Percentiles rank a stretch among this genome's conserved stretches.
These are phyloP conservation scores for Mycalesis mineus DNA, from an alignment of 2,888 invertebrate species.

Conservation along the genomic window DNA sequence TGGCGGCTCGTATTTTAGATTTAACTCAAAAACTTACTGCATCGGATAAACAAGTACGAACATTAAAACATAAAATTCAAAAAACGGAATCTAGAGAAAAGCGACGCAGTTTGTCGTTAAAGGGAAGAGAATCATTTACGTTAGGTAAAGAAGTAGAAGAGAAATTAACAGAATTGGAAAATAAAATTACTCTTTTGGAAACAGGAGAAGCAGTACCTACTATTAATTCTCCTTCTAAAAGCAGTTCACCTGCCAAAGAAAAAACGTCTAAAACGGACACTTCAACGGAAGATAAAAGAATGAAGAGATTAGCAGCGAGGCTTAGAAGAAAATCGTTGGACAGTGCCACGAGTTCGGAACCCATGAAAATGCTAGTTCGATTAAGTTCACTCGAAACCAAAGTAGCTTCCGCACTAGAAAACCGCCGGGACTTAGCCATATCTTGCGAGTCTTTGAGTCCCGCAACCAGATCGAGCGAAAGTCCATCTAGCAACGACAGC, in stretches of 20 bases:
- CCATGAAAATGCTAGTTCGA: slow-evolving; percentile 87
- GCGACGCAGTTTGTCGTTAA: slow-evolving; percentile 88
- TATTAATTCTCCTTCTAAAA: slow-evolving; percentile 72
- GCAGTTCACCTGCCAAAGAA: slow-evolving; percentile 75
- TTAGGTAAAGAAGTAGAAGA: slow-evolving; percentile 91
- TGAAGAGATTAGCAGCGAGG: slow-evolving; percentile 75
- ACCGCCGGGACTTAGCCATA: slow-evolving; percentile 66
- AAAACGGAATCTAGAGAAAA: slow-evolving; percentile 88
- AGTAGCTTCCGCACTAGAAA: slow-evolving; percentile 80
- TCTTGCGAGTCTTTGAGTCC: slow-evolving; percentile 79
- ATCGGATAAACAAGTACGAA: slow-evolving; percentile 89
- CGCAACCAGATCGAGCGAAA: slow-evolving; percentile 58
- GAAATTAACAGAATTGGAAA: slow-evolving; percentile 88
- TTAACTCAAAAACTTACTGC: slow-evolving; percentile 88
- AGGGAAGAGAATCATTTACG: slow-evolving; percentile 88
- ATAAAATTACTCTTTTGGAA: slow-evolving; percentile 84
- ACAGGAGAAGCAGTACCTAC: slow-evolving; percentile 62
- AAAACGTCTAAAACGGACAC: slow-evolving; percentile 71
- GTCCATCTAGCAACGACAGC: slow-evolving; percentile 49
- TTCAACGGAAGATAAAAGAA: slow-evolving; percentile 67
- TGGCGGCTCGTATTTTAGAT: slow-evolving; percentile 90
- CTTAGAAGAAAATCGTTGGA: slow-evolving; percentile 87
- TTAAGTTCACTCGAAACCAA: slow-evolving; percentile 87
- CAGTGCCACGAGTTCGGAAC: slow-evolving; percentile 86
- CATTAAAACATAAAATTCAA: slow-evolving; percentile 87